Base-by-base conservation (phyloP, 2,888 invertebrate genomes). In the Ophraella communa region DNA sequence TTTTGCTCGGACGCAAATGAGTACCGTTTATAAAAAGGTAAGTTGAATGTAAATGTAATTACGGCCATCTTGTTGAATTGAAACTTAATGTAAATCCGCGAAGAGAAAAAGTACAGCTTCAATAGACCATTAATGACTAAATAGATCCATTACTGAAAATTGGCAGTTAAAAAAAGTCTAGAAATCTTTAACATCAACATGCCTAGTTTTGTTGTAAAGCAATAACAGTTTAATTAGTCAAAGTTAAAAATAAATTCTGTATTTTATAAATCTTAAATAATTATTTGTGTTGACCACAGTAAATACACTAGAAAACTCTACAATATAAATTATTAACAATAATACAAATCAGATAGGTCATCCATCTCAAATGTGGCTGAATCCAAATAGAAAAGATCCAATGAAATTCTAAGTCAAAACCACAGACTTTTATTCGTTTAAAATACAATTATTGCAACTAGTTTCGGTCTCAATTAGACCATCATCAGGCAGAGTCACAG, bases 71-170 rank as follows among this genome's bases (percentile, higher is more conserved):
- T 20, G 4, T 45, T 45, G 45, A 23, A 45, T 45, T 20, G 21
- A 45, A 45, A 45, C 21, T 45, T 21, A 45, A 45, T 45, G 8
- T 45, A 21, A 23, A 45, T 23, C 45, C 1, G 20, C 21, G 45
- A 45, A 45, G 20, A 45, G 23, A 45, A 20, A 45, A 45, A 21
- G 20, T 45, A 11, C 45, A 45, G 23, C 35, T 45, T 44, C 45
- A 45, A 45, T 45, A 45, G 45, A 11, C 45, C 21, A 23, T 45
- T 45, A 45, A 45, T 45, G 21, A 45, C 23, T 45, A 45, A 39
- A 39, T 45, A 45, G 21, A 21, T n/a, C 3, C 45, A 23, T 39
- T n/a, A 39, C 21, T 45, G 45, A 23, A 23, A 47, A 23, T 47
- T 23, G 23, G 47, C n/a, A 21, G 10, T 21, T 45, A 45, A 39